Evolutionary conservation across 1,140 invertebrate species (phyloP), one percentile per base, ranked within the genome.

Genomic region (Drosophila ambigua): DNA sequence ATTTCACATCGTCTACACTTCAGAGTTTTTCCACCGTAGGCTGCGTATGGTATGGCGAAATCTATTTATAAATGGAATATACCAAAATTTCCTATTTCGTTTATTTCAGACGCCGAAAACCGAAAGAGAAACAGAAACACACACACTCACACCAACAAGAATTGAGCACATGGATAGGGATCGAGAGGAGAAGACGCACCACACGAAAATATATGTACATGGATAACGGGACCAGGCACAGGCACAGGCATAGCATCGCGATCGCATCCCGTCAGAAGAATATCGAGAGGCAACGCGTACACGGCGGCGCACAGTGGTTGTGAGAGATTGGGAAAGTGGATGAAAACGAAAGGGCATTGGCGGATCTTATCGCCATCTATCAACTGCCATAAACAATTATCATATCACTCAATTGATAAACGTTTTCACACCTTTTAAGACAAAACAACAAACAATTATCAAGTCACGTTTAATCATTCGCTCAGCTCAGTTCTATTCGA

Each of bases 31-130:
- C 72, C 74, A 65, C 61, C 79, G 83, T 74, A 79, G 78, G 67
- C 75, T 77, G 66, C 83, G 83, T 88, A 88, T 88, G 83, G 83
- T 88, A 88, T 88, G 83, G 83, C 83, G 60, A 88, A 88, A 65
- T 88, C 83, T 88, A 88, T 88, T 88, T 88, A 79, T 88, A 87
- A 79, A 72, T 82, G 43, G 49, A 74, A 87, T 83, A 88, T 88
- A 88, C 79, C 84, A 88, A 88, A 88, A 88, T 88, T 88, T 88
- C 83, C 83, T 83, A 88, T 88, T 88, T 89, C 84, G 79, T 79
- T 79, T 78, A 85, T 85, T 85, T 85, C 81, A 85, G 81, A 74
- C 69, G 77, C 73, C 67, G 74, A 69, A 39, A 60, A 23, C 35
- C 65, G 49, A 69, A 53, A 46, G 41, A 54, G 43, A 53, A 52